Percentiles rank a stretch among this genome's conserved stretches.
Conservation (phyloP, 1,140 invertebrate genomes). For the Drosophila tristis region DNA sequence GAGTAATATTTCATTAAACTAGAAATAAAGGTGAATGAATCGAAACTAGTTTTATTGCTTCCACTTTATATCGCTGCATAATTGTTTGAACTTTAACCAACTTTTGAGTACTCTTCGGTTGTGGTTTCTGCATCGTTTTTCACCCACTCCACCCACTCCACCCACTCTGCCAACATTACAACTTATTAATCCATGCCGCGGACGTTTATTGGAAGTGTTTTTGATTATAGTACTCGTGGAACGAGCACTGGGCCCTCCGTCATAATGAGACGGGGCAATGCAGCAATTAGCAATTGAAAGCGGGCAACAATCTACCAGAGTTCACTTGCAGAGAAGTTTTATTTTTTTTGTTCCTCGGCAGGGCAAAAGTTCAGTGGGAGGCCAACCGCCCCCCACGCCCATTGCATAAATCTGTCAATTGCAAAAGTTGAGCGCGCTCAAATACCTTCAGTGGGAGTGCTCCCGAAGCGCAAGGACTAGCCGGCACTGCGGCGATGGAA, state of each 20-base stretch:
- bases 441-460: constrained; percentile 38
- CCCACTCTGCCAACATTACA: constrained; percentile 4
- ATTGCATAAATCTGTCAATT: constrained; percentile 74
- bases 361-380: constrained; percentile 11
- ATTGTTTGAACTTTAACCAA: constrained; percentile 39
- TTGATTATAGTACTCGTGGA: constrained; percentile 6
- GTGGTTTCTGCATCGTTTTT: constrained; percentile 47
- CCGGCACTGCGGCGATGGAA: no score
- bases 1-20: constrained; percentile 50
- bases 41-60: constrained; percentile 32
- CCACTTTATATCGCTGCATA: constrained; percentile 42
- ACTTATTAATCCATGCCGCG: constrained; percentile 15
- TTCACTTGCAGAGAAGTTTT: neutral
- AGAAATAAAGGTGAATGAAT: constrained; percentile 56
- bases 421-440: constrained; percentile 70
- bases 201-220: constrained; percentile 32
- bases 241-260: neutral
- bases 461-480: neutral
- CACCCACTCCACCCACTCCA: no score
- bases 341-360: neutral
- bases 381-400: neutral
- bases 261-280: constrained; percentile 22
- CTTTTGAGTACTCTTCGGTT: constrained; percentile 49
- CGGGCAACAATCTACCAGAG: constrained; percentile 23
- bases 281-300: constrained; percentile 41